Evolutionary conservation across 2,113 vertebrate species (phyloP), one percentile per base, ranked within the genome.

Genomic region (Talpa occidentalis): DNA sequence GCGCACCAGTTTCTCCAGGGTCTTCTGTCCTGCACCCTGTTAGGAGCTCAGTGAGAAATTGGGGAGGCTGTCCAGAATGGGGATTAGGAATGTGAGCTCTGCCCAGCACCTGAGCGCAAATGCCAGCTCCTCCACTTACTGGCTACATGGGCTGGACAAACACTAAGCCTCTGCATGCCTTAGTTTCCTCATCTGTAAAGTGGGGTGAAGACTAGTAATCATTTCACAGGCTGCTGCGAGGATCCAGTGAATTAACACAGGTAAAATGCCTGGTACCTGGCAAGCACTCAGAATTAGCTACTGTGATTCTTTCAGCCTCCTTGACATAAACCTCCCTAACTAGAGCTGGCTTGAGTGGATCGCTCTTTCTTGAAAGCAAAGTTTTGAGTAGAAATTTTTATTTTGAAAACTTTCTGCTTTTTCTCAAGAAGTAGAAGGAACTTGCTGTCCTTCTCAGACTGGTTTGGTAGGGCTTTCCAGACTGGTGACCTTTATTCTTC

Each of bases 381-480:
- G 26, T 37, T 47, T 24, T 60, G 40, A 78, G 24, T 30, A 56
- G 47, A 78, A 54, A 72, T 54, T 12, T 49, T 81, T 2, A 0
- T 5, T 35, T 66, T 26, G 66, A 76, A 49, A 72, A 72, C 22
- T 37, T 88, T 81, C 37, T 28, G 60, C 19, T 67, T 80, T 14
- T 9, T 86, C 47, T 94, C 66, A 77, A 37, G 40, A 94, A 80
- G 76, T 32, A 30, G 35, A 35, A 44, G 42, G 52, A 40, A n/a
- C 30, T 5, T 26, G 49, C 24, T 26, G 19, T 76, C 40, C 30
- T 28, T 49, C 74, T 44, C 80, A 37, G 69, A 37, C 4, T 35
- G n/a, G 16, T 44, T 49, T 44, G 5, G 80, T 42, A 9, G 28
- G 54, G 32, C 62, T 52, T 94, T 67, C 16, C 9, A 42, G 37